phyloP scores from a whole-genome alignment of 1,140 invertebrate genomes.

The Ectropis grisescens region DNA sequence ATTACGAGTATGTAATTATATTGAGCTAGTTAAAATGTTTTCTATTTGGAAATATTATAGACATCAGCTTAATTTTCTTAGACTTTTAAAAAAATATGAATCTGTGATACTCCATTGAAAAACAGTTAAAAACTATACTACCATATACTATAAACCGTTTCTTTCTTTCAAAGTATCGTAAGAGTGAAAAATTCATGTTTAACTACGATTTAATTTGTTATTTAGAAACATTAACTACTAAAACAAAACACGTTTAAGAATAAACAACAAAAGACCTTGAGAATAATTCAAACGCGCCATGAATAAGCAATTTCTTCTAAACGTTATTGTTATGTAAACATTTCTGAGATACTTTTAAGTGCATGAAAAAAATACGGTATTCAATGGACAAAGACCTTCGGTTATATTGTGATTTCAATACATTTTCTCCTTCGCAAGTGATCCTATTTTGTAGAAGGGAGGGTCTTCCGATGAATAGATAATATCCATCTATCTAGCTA shows the following conservation, averaged over 20 bases:
- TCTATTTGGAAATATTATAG: too few relatives aligned
- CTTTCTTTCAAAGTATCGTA: too few relatives aligned
- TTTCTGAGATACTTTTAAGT: constrained; percentile 37
- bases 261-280: constrained; percentile 23
- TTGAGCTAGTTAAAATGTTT: too few relatives aligned
- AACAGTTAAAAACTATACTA: too few relatives aligned
- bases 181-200: too few relatives aligned
- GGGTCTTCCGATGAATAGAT: constrained; percentile 57
- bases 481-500: constrained; percentile 46
- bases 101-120: too few relatives aligned
- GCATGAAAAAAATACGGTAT: constrained; percentile 43
- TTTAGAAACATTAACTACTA: too few relatives aligned
- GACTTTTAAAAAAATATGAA: too few relatives aligned
- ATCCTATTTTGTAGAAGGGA: constrained; percentile 47
- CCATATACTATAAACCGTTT: too few relatives aligned
- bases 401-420: constrained; percentile 64
- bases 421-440: constrained; percentile 51
- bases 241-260: constrained; percentile 1
- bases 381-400: constrained; percentile 39
- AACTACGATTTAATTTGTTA: too few relatives aligned
- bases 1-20: too few relatives aligned
- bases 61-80: too few relatives aligned
- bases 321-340: constrained; percentile 48
- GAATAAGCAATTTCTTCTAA: constrained; percentile 50
- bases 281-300: constrained; percentile 28